A percentile compares a stretch with the other conserved stretches of the same genome.
phyloP scores from a whole-genome alignment of 2,113 vertebrate genomes.

The Cryptomyrus ogoouensis region DNA sequence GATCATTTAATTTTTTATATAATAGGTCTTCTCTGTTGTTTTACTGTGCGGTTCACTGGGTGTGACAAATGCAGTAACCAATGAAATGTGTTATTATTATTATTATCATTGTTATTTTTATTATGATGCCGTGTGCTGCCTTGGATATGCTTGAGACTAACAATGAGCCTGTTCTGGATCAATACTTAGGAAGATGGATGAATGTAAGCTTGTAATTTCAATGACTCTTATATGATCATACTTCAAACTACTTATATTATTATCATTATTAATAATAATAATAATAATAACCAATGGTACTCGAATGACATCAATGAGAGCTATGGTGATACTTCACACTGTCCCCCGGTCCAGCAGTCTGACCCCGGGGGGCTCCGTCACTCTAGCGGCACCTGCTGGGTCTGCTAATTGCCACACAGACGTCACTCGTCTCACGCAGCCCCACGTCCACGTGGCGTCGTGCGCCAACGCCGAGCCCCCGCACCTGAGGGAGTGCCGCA shows the following conservation, averaged over 20 bases:
- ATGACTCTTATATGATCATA: background rate
- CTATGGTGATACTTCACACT: background rate
- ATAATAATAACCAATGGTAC: background rate
- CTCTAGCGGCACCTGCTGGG: background rate
- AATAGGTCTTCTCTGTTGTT: background rate
- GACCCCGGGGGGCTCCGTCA: background rate
- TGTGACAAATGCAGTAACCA: background rate
- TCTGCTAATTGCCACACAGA: background rate
- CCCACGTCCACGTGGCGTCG: background rate
- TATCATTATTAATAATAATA: background rate
- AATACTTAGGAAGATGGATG: background rate
- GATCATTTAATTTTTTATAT: background rate
- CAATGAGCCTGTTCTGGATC: background rate
- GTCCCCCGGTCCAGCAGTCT: background rate
- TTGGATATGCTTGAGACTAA: background rate
- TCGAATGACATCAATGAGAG: background rate
- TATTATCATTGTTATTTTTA: background rate
- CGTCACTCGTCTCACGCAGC: background rate
- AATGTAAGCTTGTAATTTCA: background rate
- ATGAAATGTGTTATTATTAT: background rate
- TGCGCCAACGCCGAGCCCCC: background rate
- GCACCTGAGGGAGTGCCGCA: background rate
- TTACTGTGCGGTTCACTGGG: background rate
- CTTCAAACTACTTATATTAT: background rate
- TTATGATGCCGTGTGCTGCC: background rate